Evolutionary conservation across 1,140 invertebrate species (phyloP), one percentile per base, ranked within the genome.

Genomic region (Pteromalus puparum): DNA sequence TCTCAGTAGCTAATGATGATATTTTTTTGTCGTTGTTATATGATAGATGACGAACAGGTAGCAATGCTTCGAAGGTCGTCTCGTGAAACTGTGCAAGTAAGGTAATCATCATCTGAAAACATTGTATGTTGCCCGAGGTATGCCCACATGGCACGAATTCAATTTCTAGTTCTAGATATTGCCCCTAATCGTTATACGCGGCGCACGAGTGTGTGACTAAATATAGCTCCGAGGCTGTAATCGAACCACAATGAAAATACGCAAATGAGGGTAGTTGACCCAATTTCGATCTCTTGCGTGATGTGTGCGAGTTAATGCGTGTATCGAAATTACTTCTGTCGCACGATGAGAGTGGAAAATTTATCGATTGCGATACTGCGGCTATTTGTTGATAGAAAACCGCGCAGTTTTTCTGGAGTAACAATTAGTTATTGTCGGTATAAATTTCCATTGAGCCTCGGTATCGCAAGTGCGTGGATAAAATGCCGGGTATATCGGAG

Each of bases 341-440:
- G 15, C 18, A n/a, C 4, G 4, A 53, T 18, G 53, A 61, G 21
- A n/a, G 53, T 6, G 21, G 6, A 61, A 61, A 61, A n/a, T 61
- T 61, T 61, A n/a, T 61, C 18, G 7, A 53, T 53, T 53, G 48
- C 48, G 48, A 53, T 53, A 53, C 48, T 53, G 48, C 48, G 48
- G 48, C 48, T 53, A 53, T 53, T 21, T 53, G 18, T 53, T 53
- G 18, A 61, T 61, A 61, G 53, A n/a, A 61, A n/a, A 21, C 18
- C 53, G 21, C 21, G 5, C 15, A 61, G 4, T 21, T 61, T 61
- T 61, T 61, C 53, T n/a, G 21, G 53, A 61, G 18, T 7, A 61
- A n/a, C 53, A 61, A 61, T 61, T 61, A 21, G 53, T 61, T 61
- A 61, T 61, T 61, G 53, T 61, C 53, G 53, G 53, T 61, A 61